Conservation (phyloP, 2,888 invertebrate genomes). For the Eupithecia inturbata region DNA sequence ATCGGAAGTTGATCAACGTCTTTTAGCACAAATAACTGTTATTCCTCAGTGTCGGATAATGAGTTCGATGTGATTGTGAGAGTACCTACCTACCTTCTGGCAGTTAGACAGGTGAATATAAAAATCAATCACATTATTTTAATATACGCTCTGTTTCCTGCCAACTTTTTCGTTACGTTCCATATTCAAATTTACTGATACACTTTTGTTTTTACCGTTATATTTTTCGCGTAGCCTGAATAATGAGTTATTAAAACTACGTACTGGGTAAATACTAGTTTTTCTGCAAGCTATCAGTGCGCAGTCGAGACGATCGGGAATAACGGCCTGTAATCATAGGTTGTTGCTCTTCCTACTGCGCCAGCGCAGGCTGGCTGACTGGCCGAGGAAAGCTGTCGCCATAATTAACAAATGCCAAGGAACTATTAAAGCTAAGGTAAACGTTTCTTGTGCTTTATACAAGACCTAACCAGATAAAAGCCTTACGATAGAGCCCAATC, state of each 20-base stretch:
- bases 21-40: constrained; percentile 78
- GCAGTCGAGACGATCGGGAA: constrained; percentile 73
- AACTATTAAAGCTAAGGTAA: constrained; percentile 25
- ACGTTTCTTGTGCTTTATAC: constrained; percentile 6
- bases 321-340: constrained; percentile 84
- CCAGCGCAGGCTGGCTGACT: constrained; percentile 61
- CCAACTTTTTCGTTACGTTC: constrained; percentile 48
- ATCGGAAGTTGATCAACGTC: constrained; percentile 48
- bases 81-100: constrained; percentile 68
- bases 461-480: not conserved
- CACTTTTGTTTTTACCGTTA: constrained; percentile 39
- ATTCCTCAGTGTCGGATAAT: constrained; percentile 75
- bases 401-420: constrained; percentile 36
- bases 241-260: constrained; percentile 20
- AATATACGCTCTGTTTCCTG: constrained; percentile 58
- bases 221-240: constrained; percentile 35
- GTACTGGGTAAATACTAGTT: constrained; percentile 36
- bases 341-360: constrained; percentile 81
- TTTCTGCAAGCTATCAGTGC: constrained; percentile 68
- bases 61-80: constrained; percentile 80
- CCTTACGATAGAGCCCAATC: not conserved
- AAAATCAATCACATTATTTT: constrained; percentile 53
- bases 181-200: constrained; percentile 49
- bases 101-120: constrained; percentile 78
- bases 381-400: constrained; percentile 60